Base-by-base conservation (phyloP, 2,797 vertebrate genomes). In the Rhinoraja longicauda region DNA sequence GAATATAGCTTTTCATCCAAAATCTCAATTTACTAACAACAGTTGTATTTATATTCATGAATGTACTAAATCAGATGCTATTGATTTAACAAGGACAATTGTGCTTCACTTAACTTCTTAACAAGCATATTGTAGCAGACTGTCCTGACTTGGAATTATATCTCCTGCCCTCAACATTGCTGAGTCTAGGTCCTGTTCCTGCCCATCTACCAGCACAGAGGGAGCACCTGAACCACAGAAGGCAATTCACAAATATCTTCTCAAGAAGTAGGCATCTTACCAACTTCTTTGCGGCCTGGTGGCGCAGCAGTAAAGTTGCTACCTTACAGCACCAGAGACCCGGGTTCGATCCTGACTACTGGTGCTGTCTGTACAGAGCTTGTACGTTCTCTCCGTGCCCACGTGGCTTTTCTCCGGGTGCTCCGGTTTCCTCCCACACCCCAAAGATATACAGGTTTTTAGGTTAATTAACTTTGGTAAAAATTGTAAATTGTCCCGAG, bases 1-100 rank as follows among this genome's bases (percentile, higher is more conserved):
- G 36, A 91, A 91, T 72, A 72, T 67, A 70, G 64, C 64, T 29
- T 73, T 91, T 72, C 88, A 91, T 45, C 36, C 36, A 70, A 26
- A 91, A 26, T 21, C 12, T 24, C 45, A 91, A 91, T 53, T 26
- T 72, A 86, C 26, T 62, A 32, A 86, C 29, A 73, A 67, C 10
- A 39, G 64, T 72, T 67, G 26, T 21, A 45, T 91, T 91, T 91
- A 70, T 53, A 91, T 91, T 91, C 88, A 91, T 70, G 62, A 70
- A 73, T 72, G 15, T 86, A 86, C 82, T 86, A 39, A 91, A 91
- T 91, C 64, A 91, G 88, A 13, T 72, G 39, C 39, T 72, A 73
- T 73, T 70, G 64, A 72, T 0, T 36, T 39, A 39, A 91, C 12
- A 24, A 73, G n/a, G 36, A 21, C 24, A 70, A 45, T 91, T 72